Base-by-base conservation (phyloP, 1,140 invertebrate genomes). In the Penaeus indicus region DNA sequence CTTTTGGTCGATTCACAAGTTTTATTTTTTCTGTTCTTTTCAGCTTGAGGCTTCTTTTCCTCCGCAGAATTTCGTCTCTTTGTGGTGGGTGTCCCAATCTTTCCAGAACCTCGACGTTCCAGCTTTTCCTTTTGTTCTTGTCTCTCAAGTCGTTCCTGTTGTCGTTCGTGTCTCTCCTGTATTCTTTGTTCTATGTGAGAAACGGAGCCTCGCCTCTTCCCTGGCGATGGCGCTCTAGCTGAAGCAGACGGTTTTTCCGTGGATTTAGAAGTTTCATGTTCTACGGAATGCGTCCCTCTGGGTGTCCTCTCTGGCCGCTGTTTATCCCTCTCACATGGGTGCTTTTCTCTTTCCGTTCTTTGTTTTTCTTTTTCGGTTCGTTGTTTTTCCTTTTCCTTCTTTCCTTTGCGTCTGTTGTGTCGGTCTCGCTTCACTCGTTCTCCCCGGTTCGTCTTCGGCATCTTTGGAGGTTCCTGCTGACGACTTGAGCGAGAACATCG, bases 171-270 rank as follows among this genome's bases (percentile, higher is more conserved):
- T 42, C 90, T 75, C 85, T 91, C 90, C 63, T 91, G 90, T 25
- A 91, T 86, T 77, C 90, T 89, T 25, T 88, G 90, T 85, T 91
- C 90, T 42, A 90, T 85, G 69, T 91, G 90, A 47, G 89, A 91
- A 21, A 91, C 90, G 4, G 89, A 90, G 32, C 90, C 90, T 38
- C 90, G 85, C 21, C 90, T 82, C 42, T 86, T 87, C 13, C 64
- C 81, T 4, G 89, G 89, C 60, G 90, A 91, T 27, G 90, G 80
- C 18, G 89, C 84, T 25, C 84, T 84, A 27, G 67, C 72, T 61
- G 64, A 32, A 16, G 42, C 38, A 21, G 79, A 22, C 4, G 27
- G 19, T 25, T 69, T 79, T n/a, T 80, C 78, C 16, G 19, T 8
- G 54, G 60, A 18, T n/a, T 85, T 78, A 27, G 54, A 54, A 54